Base-by-base conservation (phyloP, 2,888 invertebrate genomes). In the Gymnoscelis rufifasciata region DNA sequence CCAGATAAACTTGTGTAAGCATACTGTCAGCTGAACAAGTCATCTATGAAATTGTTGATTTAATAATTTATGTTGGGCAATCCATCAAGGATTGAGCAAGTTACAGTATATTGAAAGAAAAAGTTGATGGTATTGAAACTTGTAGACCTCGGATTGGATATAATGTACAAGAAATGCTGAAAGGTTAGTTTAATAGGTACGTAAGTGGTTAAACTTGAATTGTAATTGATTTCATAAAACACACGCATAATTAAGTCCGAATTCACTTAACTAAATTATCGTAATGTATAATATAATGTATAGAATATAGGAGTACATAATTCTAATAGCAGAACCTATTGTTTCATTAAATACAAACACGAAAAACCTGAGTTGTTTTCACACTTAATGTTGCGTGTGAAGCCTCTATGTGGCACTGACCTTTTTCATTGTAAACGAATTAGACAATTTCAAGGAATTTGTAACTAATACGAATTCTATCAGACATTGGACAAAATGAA, bases 391-490 rank as follows among this genome's bases (percentile, higher is more conserved):
- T 31, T 45, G 51, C 50, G 51, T 53, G 51, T 39, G 51, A 51
- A 46, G 43, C 36, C 26, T 29, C 30, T 31, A 35, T 41, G 54
- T 37, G 35, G 35, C 52, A 48, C 44, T 52, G 57, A 57, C 49
- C 57, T 52, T 45, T 44, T 42, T 40, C 33, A 39, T 47, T 39
- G 39, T 51, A 38, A 42, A 37, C 27, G 36, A 38, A 47, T 48
- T 33, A 42, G 35, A 26, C 10, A 48, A 43, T 46, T 52, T 54
- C 47, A 47, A 47, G 46, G 55, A 52, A 59, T 41, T 27, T 12
- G 10, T 38, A 39, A 27, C 38, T 43, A 52, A 57, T 52, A 47
- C 29, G 52, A 58, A 59, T 60, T 52, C 54, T 61, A 63, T 64
- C 54, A 52, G 23, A 13, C 54, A 60, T 56, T 37, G 31, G 14